Evolutionary conservation across 2,888 invertebrate genomes (phyloP), one percentile per base, ranked within the genome.

Genomic region (Isotomurus palustris): DNA sequence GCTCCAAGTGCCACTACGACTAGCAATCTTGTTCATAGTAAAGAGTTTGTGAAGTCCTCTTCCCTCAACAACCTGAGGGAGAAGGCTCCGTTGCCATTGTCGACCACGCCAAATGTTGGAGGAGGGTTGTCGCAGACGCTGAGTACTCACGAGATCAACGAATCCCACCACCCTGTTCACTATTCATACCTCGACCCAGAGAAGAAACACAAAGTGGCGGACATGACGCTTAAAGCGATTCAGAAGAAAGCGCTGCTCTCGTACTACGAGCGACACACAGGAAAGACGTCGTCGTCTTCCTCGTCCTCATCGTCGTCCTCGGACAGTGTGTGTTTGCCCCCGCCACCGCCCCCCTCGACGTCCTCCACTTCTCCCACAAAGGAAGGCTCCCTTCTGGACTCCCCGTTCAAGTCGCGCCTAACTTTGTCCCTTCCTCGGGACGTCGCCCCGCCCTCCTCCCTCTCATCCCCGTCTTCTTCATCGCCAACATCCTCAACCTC

Each of bases 191-290:
- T 86, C 65, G 87, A 87, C 72, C 85, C 86, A 1, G 84, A 84
- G 49, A 87, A 86, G 74, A 83, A 83, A 59, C 85, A 84, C 73
- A 80, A 84, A 62, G 81, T 86, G 29, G 83, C 86, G 80, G 76
- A 77, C 69, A 71, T 86, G 8, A 85, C 88, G 1, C 75, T 89
- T 28, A 89, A 88, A 75, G 86, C 86, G 14, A 84, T 87, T 60
- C 89, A 89, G 72, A 88, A 89, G 76, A 87, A 88, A 73, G 89
- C 89, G 0, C 78, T 90, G 6, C 78, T 88, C 58, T 86, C 86
- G 1, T 90, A 87, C 72, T 88, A 88, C 74, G 88, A 89, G 72
- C 78, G 87, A 45, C 87, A 87, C 70, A 62, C 64, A 12, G 67
- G 71, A 41, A 66, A 71, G 53, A 50, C 57, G n/a, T 52, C 62